phyloP scores from a whole-genome alignment of 2,888 invertebrate species.

The Kuschelorhynchus macadamiae region DNA sequence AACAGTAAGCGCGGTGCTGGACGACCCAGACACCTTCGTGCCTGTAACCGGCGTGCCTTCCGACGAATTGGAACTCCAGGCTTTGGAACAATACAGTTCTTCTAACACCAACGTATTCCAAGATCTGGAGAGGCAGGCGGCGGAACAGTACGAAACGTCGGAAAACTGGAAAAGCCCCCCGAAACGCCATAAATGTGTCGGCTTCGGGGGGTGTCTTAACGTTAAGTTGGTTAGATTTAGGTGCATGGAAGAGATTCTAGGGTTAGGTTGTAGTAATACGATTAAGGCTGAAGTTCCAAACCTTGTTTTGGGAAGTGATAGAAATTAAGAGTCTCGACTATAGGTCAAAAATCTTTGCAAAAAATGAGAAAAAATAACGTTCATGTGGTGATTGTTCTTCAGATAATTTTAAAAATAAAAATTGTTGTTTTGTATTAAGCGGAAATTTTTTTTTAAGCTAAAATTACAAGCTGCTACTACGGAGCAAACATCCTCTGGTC shows the following conservation, averaged over 20 bases:
- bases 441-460: neutral
- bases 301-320: conserved; percentile 20
- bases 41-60: conserved; percentile 59
- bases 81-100: conserved; percentile 73
- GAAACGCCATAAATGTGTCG: conserved; percentile 30
- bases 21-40: conserved; percentile 55
- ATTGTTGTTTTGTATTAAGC: conserved; percentile 2
- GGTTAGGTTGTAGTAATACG: conserved; percentile 25
- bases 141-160: conserved; percentile 73
- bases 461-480: no score
- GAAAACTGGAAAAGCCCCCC: conserved; percentile 58
- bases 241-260: conserved; percentile 23
- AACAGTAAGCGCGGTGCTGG: conserved; percentile 55
- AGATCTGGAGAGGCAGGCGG: conserved; percentile 77
- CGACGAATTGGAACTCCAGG: conserved; percentile 74
- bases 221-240: conserved; percentile 26
- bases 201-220: conserved; percentile 39
- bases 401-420: conserved; percentile 30
- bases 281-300: conserved; percentile 25
- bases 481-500: no score
- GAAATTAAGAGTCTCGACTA: conserved; percentile 22
- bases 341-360: conserved; percentile 29
- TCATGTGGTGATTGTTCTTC: conserved; percentile 14
- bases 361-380: conserved; percentile 28
- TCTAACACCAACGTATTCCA: conserved; percentile 73